Evolutionary conservation across 2,797 vertebrate species (phyloP).

Genomic region (Botia kubotai): DNA sequence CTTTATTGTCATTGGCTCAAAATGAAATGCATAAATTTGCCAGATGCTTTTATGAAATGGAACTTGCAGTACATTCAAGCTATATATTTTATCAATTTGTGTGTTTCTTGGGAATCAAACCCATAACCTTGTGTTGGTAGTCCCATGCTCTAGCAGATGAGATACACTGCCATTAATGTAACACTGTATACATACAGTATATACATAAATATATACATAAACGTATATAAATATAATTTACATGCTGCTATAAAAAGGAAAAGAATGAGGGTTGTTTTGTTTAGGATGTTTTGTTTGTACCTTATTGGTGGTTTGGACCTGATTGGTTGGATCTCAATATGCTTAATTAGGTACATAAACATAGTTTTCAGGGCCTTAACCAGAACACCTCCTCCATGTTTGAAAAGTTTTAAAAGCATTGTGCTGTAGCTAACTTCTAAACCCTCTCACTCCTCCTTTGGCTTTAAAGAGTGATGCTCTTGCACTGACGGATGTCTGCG

Average conservation of each 20-base stretch:
- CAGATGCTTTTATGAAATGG: background rate
- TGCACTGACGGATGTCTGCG: conserved; percentile 47
- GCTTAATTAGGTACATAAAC: background rate
- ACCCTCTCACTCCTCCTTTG: background rate
- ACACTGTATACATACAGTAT: too few species aligned
- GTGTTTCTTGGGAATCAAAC: background rate
- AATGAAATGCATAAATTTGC: background rate
- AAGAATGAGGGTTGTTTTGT: background rate
- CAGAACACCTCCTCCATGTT: background rate
- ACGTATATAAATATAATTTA: too few species aligned
- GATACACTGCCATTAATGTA: too few species aligned
- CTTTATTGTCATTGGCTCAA: conserved; percentile 1
- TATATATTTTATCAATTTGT: background rate
- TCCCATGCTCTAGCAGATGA: too few species aligned
- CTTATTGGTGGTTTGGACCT: too few species aligned
- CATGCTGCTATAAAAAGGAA: too few species aligned
- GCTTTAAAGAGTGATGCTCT: conserved; percentile 13
- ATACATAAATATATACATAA: too few species aligned
- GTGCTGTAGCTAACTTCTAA: conserved; percentile 16
- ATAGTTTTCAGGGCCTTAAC: background rate
- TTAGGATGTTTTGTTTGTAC: too few species aligned
- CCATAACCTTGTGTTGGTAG: background rate
- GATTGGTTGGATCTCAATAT: background rate
- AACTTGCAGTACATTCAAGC: background rate
- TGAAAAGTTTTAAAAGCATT: background rate